Conservation (phyloP, 2,888 invertebrate species). For the Megastigmus dorsalis region DNA sequence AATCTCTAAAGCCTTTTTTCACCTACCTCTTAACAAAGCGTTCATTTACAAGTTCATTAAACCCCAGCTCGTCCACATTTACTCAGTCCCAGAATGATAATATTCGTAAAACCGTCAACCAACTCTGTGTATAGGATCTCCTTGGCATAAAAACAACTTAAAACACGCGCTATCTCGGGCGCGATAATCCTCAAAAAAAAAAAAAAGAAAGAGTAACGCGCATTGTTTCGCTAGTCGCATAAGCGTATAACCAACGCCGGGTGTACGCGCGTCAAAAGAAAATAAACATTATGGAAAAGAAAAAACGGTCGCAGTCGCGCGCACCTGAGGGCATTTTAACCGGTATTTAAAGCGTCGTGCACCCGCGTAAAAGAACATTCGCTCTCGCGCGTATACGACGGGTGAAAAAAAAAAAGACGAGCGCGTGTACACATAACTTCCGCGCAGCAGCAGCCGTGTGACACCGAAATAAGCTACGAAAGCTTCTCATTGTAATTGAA, state of each 20-base stretch:
- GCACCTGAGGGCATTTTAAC: not conserved
- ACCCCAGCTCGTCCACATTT: no score
- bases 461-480: slow-evolving; percentile 30
- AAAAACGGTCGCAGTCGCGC: not conserved
- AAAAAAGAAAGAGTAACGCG: not conserved
- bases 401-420: not conserved
- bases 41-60: no score
- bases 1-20: not conserved
- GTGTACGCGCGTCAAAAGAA: no score
- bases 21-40: no score
- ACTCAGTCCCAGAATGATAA: no score
- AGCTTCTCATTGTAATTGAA: slow-evolving; percentile 63
- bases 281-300: slow-evolving; percentile 12
- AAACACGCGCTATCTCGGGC: not conserved
- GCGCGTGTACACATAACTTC: not conserved
- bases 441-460: not conserved
- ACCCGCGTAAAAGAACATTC: not conserved
- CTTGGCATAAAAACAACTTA: not conserved
- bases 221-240: not conserved
- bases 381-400: not conserved
- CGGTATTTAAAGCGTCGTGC: slow-evolving; percentile 15
- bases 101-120: not conserved
- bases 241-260: no score
- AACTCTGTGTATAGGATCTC: not conserved
- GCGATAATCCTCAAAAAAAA: not conserved